These are phyloP conservation scores for Mactromeris polynyma DNA, from an alignment of 2,888 invertebrate genomes.

Conservation along the genomic window DNA sequence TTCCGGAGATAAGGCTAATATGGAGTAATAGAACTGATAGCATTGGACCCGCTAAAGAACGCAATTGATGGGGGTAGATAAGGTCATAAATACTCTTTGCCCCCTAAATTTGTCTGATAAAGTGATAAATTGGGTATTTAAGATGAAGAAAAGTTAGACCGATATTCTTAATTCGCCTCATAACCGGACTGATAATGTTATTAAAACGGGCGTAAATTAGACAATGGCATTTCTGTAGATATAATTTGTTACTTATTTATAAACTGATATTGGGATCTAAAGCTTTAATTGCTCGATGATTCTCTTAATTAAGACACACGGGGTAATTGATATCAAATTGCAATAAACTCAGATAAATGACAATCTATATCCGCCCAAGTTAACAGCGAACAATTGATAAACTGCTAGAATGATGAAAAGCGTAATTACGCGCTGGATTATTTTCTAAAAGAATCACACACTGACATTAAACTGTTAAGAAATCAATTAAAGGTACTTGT, in stretches of 20 bases:
- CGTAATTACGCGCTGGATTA: conserved; percentile 5
- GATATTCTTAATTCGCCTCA: conserved; percentile 26
- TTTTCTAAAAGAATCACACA: conserved; percentile 13
- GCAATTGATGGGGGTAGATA: conserved; percentile 36
- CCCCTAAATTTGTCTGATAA: conserved; percentile 42
- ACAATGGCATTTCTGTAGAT: conserved; percentile 11
- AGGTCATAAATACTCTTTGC: conserved; percentile 34
- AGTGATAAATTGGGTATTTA: conserved; percentile 30
- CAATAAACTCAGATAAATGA: conserved; percentile 8
- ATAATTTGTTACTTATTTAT: conserved; percentile 11
- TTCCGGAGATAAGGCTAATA: conserved; percentile 67
- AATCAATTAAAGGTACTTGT: conserved; percentile 12
- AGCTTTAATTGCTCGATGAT: conserved; percentile 11
- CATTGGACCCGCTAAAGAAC: conserved; percentile 32
- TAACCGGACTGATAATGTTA: conserved; percentile 22
- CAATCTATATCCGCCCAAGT: background rate
- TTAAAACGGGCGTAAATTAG: conserved; percentile 18
- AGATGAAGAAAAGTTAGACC: conserved; percentile 28
- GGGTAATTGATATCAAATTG: conserved; percentile 12
- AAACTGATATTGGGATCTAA: background rate
- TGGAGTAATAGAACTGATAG: conserved; percentile 48
- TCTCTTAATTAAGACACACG: conserved; percentile 2
- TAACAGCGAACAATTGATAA: conserved; percentile 1
- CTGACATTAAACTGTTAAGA: background rate
- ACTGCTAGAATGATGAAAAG: background rate